phyloP scores from a whole-genome alignment of 2,888 invertebrate species.

The Amphipoea oculea region DNA sequence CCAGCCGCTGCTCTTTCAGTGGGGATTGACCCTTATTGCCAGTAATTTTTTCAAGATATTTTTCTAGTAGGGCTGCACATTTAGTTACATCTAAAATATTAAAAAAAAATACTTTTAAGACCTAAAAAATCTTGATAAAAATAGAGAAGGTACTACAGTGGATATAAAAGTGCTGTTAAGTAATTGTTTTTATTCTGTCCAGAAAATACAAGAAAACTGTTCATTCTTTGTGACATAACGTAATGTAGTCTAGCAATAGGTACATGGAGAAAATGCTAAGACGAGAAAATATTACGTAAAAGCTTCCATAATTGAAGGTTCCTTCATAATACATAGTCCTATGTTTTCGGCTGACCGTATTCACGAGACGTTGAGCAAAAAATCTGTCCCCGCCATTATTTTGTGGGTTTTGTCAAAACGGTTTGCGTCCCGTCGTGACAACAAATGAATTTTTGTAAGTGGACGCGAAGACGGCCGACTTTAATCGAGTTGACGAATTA shows the following conservation, averaged over 20 bases:
- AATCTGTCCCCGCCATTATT: background rate
- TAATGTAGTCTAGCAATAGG: constrained; percentile 12
- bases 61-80: no score
- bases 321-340: constrained; percentile 6
- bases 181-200: no score
- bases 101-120: no score
- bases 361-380: constrained; percentile 11
- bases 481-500: background rate
- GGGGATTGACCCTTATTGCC: no score
- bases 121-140: no score
- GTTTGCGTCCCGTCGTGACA: constrained; percentile 1
- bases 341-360: background rate
- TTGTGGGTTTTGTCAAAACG: constrained; percentile 10
- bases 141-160: no score
- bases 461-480: background rate
- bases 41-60: no score
- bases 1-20: no score
- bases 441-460: constrained; percentile 26
- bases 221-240: background rate
- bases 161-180: no score
- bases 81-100: no score
- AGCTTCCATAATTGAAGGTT: constrained; percentile 16
- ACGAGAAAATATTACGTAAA: constrained; percentile 2
- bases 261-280: background rate
- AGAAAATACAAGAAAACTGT: background rate